Conservation (phyloP, 1,140 invertebrate genomes). For the Bombus affinis region DNA sequence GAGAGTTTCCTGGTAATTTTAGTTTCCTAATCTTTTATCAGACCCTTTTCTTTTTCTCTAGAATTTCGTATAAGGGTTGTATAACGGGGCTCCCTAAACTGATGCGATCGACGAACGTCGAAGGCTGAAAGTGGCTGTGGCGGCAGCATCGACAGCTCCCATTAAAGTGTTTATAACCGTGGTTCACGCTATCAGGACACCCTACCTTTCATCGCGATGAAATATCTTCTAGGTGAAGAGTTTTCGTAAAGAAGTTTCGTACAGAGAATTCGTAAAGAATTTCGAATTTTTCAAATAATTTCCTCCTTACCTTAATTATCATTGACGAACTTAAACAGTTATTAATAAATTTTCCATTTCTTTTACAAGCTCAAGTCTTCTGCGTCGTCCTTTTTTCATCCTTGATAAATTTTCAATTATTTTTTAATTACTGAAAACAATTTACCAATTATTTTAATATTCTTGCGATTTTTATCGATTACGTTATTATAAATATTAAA, state of each 20-base stretch:
- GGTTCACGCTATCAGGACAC: constrained; percentile 48
- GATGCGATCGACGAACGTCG: constrained; percentile 23
- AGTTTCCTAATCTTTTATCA: neutral
- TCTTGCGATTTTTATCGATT: too few species aligned
- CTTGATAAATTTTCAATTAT: too few species aligned
- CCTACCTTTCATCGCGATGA: neutral
- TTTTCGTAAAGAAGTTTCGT: neutral
- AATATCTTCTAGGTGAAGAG: neutral
- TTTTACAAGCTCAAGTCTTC: too few species aligned
- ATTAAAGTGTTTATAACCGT: constrained; percentile 37
- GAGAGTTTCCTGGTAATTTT: neutral
- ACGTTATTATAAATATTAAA: too few species aligned
- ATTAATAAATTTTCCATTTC: too few species aligned
- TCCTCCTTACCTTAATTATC: too few species aligned
- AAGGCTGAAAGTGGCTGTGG: constrained; percentile 31
- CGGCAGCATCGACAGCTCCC: constrained; percentile 12
- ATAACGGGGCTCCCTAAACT: neutral
- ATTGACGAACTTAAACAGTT: too few species aligned
- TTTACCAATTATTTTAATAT: too few species aligned
- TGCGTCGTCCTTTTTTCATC: too few species aligned
- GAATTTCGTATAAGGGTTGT: constrained; percentile 7
- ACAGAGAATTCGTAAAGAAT: too few species aligned
- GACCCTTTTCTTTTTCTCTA: neutral
- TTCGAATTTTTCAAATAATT: too few species aligned
- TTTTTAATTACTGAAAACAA: too few species aligned